Evolutionary conservation across 2,797 vertebrate genomes (phyloP).

Genomic region (Spinus pinus): DNA sequence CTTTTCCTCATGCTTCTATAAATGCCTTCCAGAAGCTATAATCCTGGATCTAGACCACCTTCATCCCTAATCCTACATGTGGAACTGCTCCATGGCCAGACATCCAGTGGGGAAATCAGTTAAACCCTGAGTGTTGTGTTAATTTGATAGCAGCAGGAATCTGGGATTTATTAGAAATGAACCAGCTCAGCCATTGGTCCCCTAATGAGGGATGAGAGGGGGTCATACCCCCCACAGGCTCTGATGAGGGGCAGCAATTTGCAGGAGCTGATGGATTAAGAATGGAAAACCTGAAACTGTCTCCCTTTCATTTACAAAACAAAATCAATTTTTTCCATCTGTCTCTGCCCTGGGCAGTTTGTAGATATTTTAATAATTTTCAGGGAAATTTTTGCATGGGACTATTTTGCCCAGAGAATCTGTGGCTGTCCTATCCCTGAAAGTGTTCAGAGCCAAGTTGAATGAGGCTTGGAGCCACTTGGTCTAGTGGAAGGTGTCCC

Average conservation of each 20-base stretch:
- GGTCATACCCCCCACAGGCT: background rate
- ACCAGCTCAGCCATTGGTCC: constrained; percentile 1
- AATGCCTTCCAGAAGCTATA: background rate
- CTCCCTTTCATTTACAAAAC: background rate
- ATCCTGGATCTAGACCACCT: background rate
- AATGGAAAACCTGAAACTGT: constrained; percentile 26
- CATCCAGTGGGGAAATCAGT: background rate
- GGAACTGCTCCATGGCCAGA: background rate
- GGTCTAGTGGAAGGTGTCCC: background rate
- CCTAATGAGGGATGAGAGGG: constrained; percentile 40
- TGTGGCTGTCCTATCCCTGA: background rate
- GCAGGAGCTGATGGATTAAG: constrained; percentile 47
- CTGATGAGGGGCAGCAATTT: constrained; percentile 9
- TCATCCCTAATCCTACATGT: fast-evolving
- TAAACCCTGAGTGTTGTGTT: background rate
- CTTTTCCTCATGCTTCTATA: background rate
- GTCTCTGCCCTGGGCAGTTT: fast-evolving
- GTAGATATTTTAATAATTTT: background rate
- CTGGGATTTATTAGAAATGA: constrained; percentile 1
- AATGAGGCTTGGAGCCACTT: background rate
- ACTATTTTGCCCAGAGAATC: background rate
- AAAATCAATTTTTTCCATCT: background rate
- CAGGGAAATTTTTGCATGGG: background rate
- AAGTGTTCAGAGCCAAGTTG: background rate
- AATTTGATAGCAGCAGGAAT: background rate